Evolutionary conservation across 2,797 vertebrate genomes (phyloP).

Genomic region (Ceryle rudis): DNA sequence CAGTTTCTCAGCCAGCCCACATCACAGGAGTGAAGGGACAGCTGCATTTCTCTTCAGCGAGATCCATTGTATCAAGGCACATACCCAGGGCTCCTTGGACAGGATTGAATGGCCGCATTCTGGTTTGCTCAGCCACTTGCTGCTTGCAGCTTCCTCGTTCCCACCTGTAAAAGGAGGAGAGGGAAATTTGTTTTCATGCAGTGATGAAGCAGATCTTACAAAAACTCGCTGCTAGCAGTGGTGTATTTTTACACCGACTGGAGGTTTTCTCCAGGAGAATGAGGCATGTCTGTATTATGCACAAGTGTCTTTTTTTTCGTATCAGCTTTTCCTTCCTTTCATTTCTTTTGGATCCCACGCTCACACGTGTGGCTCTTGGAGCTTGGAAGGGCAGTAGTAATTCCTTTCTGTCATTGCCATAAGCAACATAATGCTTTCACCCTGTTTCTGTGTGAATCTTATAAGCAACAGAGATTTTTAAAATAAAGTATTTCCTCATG

Average conservation of each 20-base stretch:
- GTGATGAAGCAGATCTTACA: too few species aligned
- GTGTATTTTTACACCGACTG: rapidly evolving
- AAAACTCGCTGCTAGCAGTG: not conserved
- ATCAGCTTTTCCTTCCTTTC: not conserved
- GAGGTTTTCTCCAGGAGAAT: not conserved
- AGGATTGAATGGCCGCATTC: rapidly evolving
- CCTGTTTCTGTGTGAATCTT: not conserved
- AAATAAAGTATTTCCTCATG: not conserved
- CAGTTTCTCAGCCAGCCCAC: rapidly evolving
- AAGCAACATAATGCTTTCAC: not conserved
- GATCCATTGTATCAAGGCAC: rapidly evolving
- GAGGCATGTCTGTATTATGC: not conserved
- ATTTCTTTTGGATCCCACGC: not conserved
- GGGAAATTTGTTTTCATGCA: not conserved
- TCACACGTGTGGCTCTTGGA: not conserved
- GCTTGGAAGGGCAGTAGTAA: not conserved
- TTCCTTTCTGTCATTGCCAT: not conserved
- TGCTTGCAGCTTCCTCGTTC: not conserved
- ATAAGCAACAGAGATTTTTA: not conserved
- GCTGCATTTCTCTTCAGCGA: not conserved
- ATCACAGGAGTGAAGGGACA: rapidly evolving
- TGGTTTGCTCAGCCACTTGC: not conserved
- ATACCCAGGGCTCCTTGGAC: rapidly evolving
- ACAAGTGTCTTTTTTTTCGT: not conserved
- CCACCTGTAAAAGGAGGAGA: not conserved